phyloP scores from a whole-genome alignment of 2,797 vertebrate genomes.

The Mallotus villosus region DNA sequence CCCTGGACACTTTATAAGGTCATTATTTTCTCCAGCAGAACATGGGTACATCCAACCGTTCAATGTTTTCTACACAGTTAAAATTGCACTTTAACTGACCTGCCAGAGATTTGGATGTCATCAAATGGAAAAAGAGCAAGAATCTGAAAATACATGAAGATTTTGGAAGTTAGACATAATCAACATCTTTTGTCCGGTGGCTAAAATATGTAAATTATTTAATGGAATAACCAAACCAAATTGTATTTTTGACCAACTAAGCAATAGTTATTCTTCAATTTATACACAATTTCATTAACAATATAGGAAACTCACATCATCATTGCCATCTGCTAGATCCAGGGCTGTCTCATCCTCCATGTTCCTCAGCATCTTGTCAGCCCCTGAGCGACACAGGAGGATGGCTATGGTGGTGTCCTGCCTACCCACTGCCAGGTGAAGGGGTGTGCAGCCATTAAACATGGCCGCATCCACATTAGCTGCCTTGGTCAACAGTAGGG shows the following conservation, averaged over 20 bases:
- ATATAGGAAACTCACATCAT: slow-evolving; percentile 77
- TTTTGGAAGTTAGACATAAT: background rate
- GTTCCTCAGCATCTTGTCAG: slow-evolving; percentile 89
- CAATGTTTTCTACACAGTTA: slow-evolving; percentile 43
- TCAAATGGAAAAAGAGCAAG: slow-evolving; percentile 92
- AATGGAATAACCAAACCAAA: too few relatives aligned
- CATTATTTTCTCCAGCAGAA: background rate
- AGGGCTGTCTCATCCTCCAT: slow-evolving; percentile 94
- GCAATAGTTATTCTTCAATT: background rate
- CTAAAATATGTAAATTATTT: too few relatives aligned
- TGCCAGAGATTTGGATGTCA: slow-evolving; percentile 95
- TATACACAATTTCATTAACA: background rate
- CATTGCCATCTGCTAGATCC: slow-evolving; percentile 89
- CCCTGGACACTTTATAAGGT: too few relatives aligned
- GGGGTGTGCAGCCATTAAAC: slow-evolving; percentile 94
- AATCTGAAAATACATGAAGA: slow-evolving; percentile 72
- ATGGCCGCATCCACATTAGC: slow-evolving; percentile 87
- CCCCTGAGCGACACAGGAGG: slow-evolving; percentile 87
- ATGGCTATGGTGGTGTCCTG: slow-evolving; percentile 81
- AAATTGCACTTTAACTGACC: slow-evolving; percentile 80
- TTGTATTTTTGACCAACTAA: too few relatives aligned
- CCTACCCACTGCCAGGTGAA: slow-evolving; percentile 91
- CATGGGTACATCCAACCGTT: slow-evolving; percentile 21
- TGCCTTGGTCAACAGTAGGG: slow-evolving; percentile 79
- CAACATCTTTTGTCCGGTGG: background rate